Evolutionary conservation across 1,140 invertebrate genomes (phyloP).

Genomic region (Lordiphosa clarofinis): DNA sequence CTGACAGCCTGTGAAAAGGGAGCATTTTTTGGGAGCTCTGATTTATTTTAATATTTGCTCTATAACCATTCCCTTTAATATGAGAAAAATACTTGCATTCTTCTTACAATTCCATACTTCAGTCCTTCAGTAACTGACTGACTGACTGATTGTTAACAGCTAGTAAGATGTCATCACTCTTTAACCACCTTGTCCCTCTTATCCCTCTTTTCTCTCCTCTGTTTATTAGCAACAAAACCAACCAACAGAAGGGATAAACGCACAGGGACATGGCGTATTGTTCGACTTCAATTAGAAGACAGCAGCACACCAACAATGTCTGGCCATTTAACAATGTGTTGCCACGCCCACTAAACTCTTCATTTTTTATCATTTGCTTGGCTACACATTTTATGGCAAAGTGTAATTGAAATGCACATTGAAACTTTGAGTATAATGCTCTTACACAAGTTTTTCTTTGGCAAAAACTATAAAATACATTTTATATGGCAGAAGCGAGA

Average conservation of each 20-base stretch:
- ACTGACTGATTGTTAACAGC: constrained; percentile 6
- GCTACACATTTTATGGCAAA: constrained; percentile 34
- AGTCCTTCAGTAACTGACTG: too few relatives aligned
- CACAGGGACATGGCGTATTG: constrained; percentile 29
- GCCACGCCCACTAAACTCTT: constrained; percentile 12
- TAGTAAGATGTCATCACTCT: constrained; percentile 45
- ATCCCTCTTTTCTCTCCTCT: constrained; percentile 15
- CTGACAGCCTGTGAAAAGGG: too few relatives aligned
- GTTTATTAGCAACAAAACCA: constrained; percentile 36
- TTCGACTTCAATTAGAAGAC: constrained; percentile 46
- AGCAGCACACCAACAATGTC: constrained; percentile 25
- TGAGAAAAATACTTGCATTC: too few relatives aligned
- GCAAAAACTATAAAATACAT: constrained; percentile 58
- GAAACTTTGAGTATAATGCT: constrained; percentile 62
- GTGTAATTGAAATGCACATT: constrained; percentile 63
- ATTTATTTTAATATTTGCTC: too few relatives aligned
- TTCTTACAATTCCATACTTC: too few relatives aligned
- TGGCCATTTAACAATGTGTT: constrained; percentile 27
- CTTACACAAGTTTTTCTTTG: constrained; percentile 53
- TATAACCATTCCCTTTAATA: too few relatives aligned
- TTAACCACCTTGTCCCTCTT: constrained; percentile 16
- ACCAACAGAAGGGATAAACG: constrained; percentile 41
- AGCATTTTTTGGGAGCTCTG: too few relatives aligned
- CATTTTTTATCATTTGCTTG: constrained; percentile 33
- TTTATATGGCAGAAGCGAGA: constrained; percentile 30